Conservation (phyloP, 2,888 invertebrate species). For the Pogonocherus hispidulus region DNA sequence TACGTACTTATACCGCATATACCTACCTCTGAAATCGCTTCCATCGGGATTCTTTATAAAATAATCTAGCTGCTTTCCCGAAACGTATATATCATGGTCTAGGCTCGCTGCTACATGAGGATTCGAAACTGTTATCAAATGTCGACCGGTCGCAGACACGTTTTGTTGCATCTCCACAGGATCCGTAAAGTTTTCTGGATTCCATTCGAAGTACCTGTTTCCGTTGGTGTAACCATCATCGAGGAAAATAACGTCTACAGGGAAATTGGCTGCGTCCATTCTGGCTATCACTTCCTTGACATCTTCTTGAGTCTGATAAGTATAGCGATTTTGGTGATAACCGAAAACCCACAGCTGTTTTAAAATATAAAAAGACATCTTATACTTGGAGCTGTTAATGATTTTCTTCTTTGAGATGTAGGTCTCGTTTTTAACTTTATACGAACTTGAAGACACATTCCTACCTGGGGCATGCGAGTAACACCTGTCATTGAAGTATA, state of each 20-base stretch:
- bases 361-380: conserved; percentile 72
- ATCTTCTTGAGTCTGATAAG: conserved; percentile 95
- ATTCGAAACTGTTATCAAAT: conserved; percentile 93
- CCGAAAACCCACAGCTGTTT: conserved; percentile 54
- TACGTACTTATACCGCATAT: no score
- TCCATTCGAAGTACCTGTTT: conserved; percentile 90
- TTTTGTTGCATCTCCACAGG: conserved; percentile 85
- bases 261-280: conserved; percentile 92
- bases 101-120: conserved; percentile 95
- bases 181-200: conserved; percentile 85
- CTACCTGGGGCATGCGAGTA: conserved; percentile 83
- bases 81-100: conserved; percentile 88
- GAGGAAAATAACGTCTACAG: conserved; percentile 96
- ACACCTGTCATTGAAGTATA: conserved; percentile 90
- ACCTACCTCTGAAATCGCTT: conserved; percentile 90
- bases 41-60: conserved; percentile 87
- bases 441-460: no score
- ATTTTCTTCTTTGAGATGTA: no score
- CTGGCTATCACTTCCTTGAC: conserved; percentile 84
- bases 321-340: conserved; percentile 70
- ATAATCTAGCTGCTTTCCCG: conserved; percentile 74
- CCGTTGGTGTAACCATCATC: conserved; percentile 98
- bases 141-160: conserved; percentile 86
- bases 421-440: no score
- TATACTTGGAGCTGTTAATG: no score